These are phyloP conservation scores for Xiphorhynchus erythropygius DNA, from an alignment of 2,797 vertebrate genomes.

Conservation along the genomic window DNA sequence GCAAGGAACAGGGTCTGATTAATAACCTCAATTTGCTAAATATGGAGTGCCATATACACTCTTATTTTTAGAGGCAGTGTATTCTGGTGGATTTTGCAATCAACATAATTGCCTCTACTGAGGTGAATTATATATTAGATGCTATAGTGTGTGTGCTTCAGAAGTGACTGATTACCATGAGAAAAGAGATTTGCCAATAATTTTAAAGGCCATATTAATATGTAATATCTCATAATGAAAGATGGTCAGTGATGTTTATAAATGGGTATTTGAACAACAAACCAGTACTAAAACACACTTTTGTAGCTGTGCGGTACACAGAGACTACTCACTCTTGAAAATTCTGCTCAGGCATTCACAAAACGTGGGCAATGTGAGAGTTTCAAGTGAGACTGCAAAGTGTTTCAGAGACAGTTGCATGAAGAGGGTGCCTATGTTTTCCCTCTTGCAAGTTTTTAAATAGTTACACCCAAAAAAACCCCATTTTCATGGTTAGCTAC, in stretches of 20 bases:
- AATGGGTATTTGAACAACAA: neutral
- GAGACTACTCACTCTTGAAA: neutral
- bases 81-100: constrained; percentile 57
- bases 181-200: neutral
- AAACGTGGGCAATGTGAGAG: neutral
- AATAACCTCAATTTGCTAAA: constrained; percentile 46
- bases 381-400: neutral
- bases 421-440: neutral
- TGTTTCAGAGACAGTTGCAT: neutral
- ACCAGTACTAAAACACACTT: neutral
- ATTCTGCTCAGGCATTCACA: neutral
- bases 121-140: constrained; percentile 30
- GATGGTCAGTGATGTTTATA: neutral
- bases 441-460: neutral
- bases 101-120: constrained; percentile 44
- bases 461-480: neutral
- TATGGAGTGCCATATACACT: neutral
- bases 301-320: neutral
- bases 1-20: constrained; percentile 11
- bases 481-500: neutral
- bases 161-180: constrained; percentile 1
- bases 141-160: neutral
- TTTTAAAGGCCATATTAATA: constrained; percentile 10
- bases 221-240: neutral
- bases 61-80: constrained; percentile 38